These are phyloP conservation scores for Oasisia sp. DNA, from an alignment of 2,888 invertebrate genomes.

Conservation along the genomic window DNA sequence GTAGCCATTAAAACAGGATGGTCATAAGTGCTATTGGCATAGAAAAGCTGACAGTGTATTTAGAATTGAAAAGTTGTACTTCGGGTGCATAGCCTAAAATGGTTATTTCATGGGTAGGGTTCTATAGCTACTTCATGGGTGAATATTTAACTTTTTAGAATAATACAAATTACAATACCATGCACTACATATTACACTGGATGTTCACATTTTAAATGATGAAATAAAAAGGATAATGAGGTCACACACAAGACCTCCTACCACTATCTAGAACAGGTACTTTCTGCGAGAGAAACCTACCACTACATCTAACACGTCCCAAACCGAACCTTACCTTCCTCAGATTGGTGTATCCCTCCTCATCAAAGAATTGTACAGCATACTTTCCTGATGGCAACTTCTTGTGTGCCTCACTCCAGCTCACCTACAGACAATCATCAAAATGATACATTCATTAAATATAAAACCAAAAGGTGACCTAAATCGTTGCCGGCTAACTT, in stretches of 20 bases:
- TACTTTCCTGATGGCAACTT: constrained; percentile 85
- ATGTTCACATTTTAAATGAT: too few species aligned
- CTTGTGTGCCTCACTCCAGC: constrained; percentile 90
- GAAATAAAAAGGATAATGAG: neutral
- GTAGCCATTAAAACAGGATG: too few species aligned
- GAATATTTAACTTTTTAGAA: too few species aligned
- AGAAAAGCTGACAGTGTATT: too few species aligned
- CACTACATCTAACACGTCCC: neutral
- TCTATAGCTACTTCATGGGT: too few species aligned
- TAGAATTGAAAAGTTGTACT: too few species aligned
- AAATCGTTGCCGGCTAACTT: neutral
- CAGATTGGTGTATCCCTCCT: constrained; percentile 89
- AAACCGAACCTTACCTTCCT: constrained; percentile 74
- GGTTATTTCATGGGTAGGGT: too few species aligned
- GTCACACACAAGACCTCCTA: neutral
- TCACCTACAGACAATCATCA: constrained; percentile 74
- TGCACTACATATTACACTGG: too few species aligned
- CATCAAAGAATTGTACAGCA: constrained; percentile 84
- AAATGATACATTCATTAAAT: neutral
- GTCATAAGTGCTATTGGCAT: too few species aligned
- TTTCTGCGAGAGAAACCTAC: neutral
- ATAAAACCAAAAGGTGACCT: neutral
- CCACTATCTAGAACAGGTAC: neutral
- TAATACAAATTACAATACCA: too few species aligned
- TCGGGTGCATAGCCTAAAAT: too few species aligned